phyloP scores from a whole-genome alignment of 2,797 vertebrate genomes.

The Megaceryle alcyon region DNA sequence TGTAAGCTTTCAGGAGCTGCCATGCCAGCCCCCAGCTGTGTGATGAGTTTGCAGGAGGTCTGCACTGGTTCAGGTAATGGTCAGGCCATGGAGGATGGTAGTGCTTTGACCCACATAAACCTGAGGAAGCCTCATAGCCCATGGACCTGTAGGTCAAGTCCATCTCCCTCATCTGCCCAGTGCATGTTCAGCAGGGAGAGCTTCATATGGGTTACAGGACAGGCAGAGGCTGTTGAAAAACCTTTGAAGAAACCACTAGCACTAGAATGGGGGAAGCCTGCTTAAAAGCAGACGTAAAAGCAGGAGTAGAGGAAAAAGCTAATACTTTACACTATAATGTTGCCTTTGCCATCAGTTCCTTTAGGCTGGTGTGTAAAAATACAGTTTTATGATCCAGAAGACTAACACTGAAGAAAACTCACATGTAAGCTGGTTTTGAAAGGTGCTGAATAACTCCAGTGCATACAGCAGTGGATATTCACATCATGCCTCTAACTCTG shows the following conservation, averaged over 20 bases:
- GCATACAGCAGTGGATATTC: background rate
- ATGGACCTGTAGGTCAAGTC: background rate
- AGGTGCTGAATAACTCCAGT: background rate
- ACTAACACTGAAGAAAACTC: background rate
- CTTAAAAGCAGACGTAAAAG: background rate
- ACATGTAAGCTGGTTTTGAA: background rate
- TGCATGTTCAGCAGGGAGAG: background rate
- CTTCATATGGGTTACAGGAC: background rate
- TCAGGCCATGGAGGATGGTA: background rate
- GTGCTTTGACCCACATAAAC: background rate
- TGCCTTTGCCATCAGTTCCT: background rate
- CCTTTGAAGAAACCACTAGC: background rate
- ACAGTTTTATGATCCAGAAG: background rate
- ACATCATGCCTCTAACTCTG: background rate
- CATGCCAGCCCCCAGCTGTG: background rate
- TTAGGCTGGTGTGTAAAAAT: background rate
- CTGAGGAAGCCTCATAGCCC: background rate
- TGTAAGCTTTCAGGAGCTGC: background rate
- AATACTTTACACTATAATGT: background rate
- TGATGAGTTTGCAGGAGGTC: background rate
- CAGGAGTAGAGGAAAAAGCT: background rate
- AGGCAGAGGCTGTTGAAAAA: background rate
- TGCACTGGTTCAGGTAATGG: accelerated
- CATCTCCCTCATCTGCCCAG: background rate
- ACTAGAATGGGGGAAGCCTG: background rate